A percentile compares a stretch with the other conserved stretches of the same genome.
Evolutionary conservation across 2,888 invertebrate species (phyloP).

Genomic region (Teleiodes luculella): DNA sequence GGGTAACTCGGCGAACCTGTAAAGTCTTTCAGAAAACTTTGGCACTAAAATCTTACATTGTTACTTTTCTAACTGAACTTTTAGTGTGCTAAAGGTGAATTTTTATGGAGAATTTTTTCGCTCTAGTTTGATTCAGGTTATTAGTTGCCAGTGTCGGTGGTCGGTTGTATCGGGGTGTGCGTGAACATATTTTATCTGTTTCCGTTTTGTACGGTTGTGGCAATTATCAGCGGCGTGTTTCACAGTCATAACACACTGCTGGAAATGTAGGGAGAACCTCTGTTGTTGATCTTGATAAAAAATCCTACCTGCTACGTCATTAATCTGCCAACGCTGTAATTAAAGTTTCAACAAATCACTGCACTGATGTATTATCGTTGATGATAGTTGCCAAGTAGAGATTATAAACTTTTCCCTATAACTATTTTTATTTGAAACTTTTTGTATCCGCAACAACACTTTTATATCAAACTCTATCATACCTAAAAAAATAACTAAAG

Average conservation of each 20-base stretch:
- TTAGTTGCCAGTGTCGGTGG: constrained; percentile 4
- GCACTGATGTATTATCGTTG: constrained; percentile 40
- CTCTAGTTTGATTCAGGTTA: neutral
- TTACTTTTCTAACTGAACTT: constrained; percentile 13
- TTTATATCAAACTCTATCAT: no score
- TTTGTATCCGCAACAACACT: no score
- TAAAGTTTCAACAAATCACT: constrained; percentile 70
- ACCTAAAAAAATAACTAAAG: neutral
- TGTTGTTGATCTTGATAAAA: constrained; percentile 47
- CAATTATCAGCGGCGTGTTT: constrained; percentile 68
- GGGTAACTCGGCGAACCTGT: constrained; percentile 8
- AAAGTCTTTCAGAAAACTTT: constrained; percentile 12
- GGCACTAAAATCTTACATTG: constrained; percentile 14
- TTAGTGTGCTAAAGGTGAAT: constrained; percentile 7
- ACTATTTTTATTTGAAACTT: no score
- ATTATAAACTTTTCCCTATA: no score
- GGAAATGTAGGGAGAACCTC: constrained; percentile 11
- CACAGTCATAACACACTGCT: constrained; percentile 56
- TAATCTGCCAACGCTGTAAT: constrained; percentile 62
- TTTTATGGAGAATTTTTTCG: constrained; percentile 1
- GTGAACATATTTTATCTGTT: constrained; percentile 74
- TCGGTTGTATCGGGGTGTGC: constrained; percentile 59
- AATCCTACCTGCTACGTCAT: constrained; percentile 55
- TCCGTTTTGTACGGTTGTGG: constrained; percentile 52
- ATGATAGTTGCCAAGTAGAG: neutral